Base-by-base conservation (phyloP, 2,113 vertebrate genomes). In the Scalopus aquaticus region DNA sequence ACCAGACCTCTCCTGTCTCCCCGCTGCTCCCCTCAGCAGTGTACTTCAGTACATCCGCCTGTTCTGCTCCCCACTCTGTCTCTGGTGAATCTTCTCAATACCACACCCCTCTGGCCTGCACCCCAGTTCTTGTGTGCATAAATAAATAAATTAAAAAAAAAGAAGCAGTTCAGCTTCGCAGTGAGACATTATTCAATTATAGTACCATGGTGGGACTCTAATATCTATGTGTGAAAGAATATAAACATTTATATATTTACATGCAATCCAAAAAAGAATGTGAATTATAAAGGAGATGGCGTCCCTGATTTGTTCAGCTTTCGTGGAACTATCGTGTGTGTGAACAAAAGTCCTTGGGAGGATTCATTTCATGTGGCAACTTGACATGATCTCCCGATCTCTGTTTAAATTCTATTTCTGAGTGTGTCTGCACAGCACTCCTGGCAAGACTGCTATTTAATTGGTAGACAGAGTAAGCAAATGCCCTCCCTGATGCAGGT, bases 401-500 rank as follows among this genome's bases (percentile, higher is more conserved):
- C 13, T 32, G 49, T 20, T 46, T 60, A 60, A 46, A 72, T 9
- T 4, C 20, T 13, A 35, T 28, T 51, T 58, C 74, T 69, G 35
- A 26, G 19, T 67, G 6, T 54, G 72, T 26, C 46, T 37, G 32
- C 8, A 26, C 58, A 44, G 16, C 37, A 26, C 16, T 32, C 22
- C 39, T 10, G 39, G 49, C 1, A 49, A 49, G 39, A 70, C 24
- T 9, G 32, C 9, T 16, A 26, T 60, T n/a, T 79, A 12, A 13
- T 5, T 3, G 39, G n/a, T n/a, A 44, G n/a, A 2, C 44, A 32
- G 42, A 13, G 79, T 16, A 28, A 76, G 81, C 49, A 35, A 15
- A 9, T 24, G 10, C 1, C 5, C 3, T 35, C 20, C 30, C 6
- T 0, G 0, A 5, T 3, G 22, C 10, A 15, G 17, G 30, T 9